phyloP scores from a whole-genome alignment of 53 echinoderm and acorn worm species.

The Zoroaster sp. region DNA sequence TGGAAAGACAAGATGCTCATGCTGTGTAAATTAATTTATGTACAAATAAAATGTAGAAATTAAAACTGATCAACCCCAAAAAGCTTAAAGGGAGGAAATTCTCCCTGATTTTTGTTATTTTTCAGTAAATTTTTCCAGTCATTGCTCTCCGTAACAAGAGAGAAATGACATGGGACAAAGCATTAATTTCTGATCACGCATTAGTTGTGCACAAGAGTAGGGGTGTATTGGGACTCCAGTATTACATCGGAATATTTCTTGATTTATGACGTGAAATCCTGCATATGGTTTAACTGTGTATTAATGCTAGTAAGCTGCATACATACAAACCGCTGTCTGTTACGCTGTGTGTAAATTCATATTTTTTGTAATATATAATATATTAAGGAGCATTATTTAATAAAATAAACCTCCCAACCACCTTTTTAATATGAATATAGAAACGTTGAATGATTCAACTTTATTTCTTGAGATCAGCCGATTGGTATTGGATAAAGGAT shows the following conservation, averaged over 20 bases:
- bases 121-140: not conserved
- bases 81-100: not conserved
- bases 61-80: not conserved
- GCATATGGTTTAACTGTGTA: not conserved
- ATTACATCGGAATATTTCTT: not conserved
- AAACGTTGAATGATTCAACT: not conserved
- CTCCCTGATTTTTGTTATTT: not conserved
- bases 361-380: slow-evolving; percentile 61
- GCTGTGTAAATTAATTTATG: not conserved
- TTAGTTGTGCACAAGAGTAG: not conserved
- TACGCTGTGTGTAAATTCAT: slow-evolving; percentile 34
- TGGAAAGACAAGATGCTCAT: not conserved
- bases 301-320: not conserved
- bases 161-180: not conserved
- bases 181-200: not conserved
- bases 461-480: not conserved
- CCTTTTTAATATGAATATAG: not conserved
- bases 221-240: not conserved
- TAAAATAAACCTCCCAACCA: slow-evolving; percentile 8
- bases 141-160: not conserved
- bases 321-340: not conserved
- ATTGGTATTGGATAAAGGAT: not conserved
- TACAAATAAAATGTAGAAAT: not conserved
- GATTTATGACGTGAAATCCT: not conserved
- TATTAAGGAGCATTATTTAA: slow-evolving; percentile 52